A percentile compares a stretch with the other conserved stretches of the same genome.
Evolutionary conservation across 1,140 invertebrate species (phyloP).

Genomic region (Drosophila asahinai): DNA sequence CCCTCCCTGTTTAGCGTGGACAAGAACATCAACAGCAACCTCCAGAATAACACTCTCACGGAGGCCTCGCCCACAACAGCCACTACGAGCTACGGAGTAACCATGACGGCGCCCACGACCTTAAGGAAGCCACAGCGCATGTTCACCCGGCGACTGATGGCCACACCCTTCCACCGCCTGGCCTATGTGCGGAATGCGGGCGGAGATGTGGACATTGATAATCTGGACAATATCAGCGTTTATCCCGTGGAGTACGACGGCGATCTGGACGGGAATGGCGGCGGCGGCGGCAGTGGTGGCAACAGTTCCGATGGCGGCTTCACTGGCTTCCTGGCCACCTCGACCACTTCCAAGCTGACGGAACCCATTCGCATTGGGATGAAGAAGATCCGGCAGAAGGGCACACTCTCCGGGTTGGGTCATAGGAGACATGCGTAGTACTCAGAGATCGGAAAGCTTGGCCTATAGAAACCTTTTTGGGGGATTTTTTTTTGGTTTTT

Average conservation of each 20-base stretch:
- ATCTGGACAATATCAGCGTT: slow-evolving; percentile 81
- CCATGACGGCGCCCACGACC: slow-evolving; percentile 41
- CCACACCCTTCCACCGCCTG: slow-evolving; percentile 75
- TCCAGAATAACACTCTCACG: slow-evolving; percentile 62
- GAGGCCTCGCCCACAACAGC: slow-evolving; percentile 51
- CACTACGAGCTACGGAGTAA: slow-evolving; percentile 8
- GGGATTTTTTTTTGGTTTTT: background rate
- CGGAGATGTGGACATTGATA: slow-evolving; percentile 80
- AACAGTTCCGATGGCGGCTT: slow-evolving; percentile 60
- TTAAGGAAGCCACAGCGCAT: slow-evolving; percentile 64
- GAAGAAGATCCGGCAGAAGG: slow-evolving; percentile 68
- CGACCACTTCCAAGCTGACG: slow-evolving; percentile 69
- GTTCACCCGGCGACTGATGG: slow-evolving; percentile 69
- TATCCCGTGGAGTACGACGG: slow-evolving; percentile 73
- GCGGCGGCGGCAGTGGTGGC: slow-evolving; percentile 8
- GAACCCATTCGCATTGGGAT: slow-evolving; percentile 78
- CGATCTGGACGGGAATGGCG: slow-evolving; percentile 36
- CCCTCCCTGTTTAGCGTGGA: slow-evolving; percentile 61
- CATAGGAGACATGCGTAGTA: slow-evolving; percentile 68
- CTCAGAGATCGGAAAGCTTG: background rate
- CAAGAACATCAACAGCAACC: slow-evolving; percentile 69
- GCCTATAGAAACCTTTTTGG: background rate
- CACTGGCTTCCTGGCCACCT: slow-evolving; percentile 74
- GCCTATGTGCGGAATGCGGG: slow-evolving; percentile 78
- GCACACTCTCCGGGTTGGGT: slow-evolving; percentile 57